Evolutionary conservation across 2,888 invertebrate genomes (phyloP).

Genomic region (Eudasyphora cyanicolor): DNA sequence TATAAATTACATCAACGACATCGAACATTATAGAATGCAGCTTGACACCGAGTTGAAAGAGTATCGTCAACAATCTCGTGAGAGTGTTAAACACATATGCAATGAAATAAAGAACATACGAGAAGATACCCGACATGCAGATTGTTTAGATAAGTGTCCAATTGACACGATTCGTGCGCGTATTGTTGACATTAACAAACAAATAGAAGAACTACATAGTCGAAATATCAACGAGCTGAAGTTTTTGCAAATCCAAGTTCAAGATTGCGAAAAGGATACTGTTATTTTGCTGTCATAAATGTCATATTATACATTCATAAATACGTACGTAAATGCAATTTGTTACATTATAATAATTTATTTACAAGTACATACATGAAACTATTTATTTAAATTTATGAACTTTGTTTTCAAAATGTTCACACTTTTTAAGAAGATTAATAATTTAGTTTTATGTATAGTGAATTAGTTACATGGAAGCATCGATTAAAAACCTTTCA

Average conservation of each 20-base stretch:
- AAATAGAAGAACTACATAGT: slow-evolving; percentile 71
- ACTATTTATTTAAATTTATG: too few relatives aligned
- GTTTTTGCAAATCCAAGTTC: slow-evolving; percentile 67
- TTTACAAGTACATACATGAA: too few relatives aligned
- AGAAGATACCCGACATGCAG: slow-evolving; percentile 72
- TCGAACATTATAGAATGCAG: slow-evolving; percentile 73
- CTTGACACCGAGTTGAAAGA: slow-evolving; percentile 69
- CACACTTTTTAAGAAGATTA: too few relatives aligned
- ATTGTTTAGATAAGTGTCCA: slow-evolving; percentile 72
- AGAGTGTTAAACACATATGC: slow-evolving; percentile 76
- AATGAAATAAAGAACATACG: slow-evolving; percentile 73
- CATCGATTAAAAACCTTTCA: too few relatives aligned
- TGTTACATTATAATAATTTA: too few relatives aligned
- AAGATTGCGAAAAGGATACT: slow-evolving; percentile 70
- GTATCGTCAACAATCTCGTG: slow-evolving; percentile 69
- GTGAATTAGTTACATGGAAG: too few relatives aligned
- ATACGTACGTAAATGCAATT: too few relatives aligned
- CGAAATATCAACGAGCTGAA: slow-evolving; percentile 72
- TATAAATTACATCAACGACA: slow-evolving; percentile 71
- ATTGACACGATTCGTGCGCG: slow-evolving; percentile 74
- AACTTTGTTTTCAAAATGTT: too few relatives aligned
- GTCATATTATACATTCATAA: too few relatives aligned
- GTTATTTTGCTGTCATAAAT: too few relatives aligned
- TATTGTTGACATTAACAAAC: slow-evolving; percentile 73
- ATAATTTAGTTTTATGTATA: too few relatives aligned